Conservation (phyloP, 2,113 vertebrate genomes). For the Alexandromys fortis region DNA sequence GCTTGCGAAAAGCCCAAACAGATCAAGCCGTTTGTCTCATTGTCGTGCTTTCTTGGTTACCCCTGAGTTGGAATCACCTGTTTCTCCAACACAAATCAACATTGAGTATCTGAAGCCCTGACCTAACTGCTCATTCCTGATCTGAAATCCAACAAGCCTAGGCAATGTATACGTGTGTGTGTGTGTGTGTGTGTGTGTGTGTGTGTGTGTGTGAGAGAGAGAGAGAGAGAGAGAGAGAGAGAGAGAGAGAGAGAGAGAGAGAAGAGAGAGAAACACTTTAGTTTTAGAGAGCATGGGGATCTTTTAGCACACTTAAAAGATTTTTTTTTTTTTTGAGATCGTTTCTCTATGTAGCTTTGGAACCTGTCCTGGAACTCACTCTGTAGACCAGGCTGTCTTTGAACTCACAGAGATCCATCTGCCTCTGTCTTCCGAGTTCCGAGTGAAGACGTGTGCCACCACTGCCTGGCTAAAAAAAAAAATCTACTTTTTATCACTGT, state of each 20-base stretch:
- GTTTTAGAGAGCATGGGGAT: background rate
- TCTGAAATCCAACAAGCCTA: background rate
- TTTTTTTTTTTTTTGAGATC: too few relatives aligned
- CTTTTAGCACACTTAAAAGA: slow-evolving; percentile 15
- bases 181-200: background rate
- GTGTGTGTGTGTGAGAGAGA: too few relatives aligned
- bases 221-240: too few relatives aligned
- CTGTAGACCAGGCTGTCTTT: too few relatives aligned
- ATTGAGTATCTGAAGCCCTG: background rate
- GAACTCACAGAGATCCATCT: too few relatives aligned
- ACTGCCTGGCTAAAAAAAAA: too few relatives aligned
- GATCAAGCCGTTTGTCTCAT: background rate
- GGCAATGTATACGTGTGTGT: background rate
- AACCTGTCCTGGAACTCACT: too few relatives aligned
- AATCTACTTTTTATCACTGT: background rate
- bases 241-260: too few relatives aligned
- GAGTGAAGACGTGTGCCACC: too few relatives aligned
- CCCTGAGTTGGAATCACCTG: background rate
- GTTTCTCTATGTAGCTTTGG: too few relatives aligned
- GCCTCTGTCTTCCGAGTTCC: too few relatives aligned
- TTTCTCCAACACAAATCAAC: background rate
- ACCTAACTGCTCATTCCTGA: background rate
- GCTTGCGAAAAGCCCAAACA: background rate
- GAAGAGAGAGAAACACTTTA: background rate
- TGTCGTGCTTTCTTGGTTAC: background rate